Evolutionary conservation across 2,113 vertebrate species (phyloP), one percentile per base, ranked within the genome.

Genomic region (Siphamia tubifer): DNA sequence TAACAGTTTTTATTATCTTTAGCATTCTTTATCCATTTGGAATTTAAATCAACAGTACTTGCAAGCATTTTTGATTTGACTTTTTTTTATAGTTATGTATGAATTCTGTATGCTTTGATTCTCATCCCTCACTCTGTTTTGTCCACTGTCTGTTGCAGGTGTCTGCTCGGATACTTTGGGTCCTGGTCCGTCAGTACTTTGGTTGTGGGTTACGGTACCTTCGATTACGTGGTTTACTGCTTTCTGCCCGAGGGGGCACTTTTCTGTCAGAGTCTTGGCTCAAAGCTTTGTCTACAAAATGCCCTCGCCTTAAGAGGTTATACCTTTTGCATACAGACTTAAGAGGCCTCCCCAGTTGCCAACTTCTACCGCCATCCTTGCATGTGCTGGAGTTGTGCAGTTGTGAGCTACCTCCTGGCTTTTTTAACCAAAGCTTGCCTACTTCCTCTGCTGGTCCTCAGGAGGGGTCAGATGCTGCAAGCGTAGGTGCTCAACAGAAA

Each of bases 241-340:
- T 92, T 10, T 92, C 91, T 49, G 90, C 89, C 19, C 81, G 91
- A 13, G 86, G 86, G 0, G 91, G 92, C 12, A 83, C 76, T 9
- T 91, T 93, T 71, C 87, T 94, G n/a, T 92, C 91, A 0, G 89
- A 91, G 66, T 75, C 92, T 8, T 93, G 92, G 93, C 90, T 94
- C 57, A 89, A 87, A 77, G 73, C 82, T 49, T 84, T 94, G 81
- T 67, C 87, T 42, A 70, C 74, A 7, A 91, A 84, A 64, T 93
- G 92, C 47, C 92, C 93, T 51, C 91, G 91, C 2, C 89, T 94
- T 51, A 82, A 51, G 51, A 87, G 83, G 47, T 89, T 94, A 20
- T 83, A 74, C 40, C 87, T 94, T 5, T 79, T 89, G 40, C 84
- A 92, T 12, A 73, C 87, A 15, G 92, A 94, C 83, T 71, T 94